Percentiles rank a stretch among this genome's conserved stretches.
Evolutionary conservation across 1,140 invertebrate genomes (phyloP).

Genomic region (Cotesia glomerata): DNA sequence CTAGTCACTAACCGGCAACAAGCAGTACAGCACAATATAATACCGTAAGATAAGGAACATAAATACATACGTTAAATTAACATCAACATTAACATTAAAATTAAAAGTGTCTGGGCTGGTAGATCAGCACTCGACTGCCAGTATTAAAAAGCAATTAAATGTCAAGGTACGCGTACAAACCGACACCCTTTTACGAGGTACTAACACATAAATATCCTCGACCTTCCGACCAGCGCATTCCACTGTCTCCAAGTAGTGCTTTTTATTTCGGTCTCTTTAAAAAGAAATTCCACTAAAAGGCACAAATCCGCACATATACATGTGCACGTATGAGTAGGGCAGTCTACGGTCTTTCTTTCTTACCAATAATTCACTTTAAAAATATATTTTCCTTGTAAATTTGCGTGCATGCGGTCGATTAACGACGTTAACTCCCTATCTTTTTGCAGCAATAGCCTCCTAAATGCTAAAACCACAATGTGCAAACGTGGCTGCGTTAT

Average conservation of each 20-base stretch:
- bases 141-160: slow-evolving; percentile 29
- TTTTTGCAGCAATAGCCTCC: too few relatives aligned
- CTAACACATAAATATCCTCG: neutral
- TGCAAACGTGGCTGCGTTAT: too few relatives aligned
- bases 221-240: neutral
- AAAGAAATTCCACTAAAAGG: neutral
- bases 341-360: too few relatives aligned
- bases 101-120: neutral
- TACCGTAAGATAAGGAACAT: neutral
- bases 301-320: neutral
- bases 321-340: neutral
- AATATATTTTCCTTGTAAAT: slow-evolving; percentile 21
- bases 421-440: too few relatives aligned
- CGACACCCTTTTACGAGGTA: neutral
- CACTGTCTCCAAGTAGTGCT: too few relatives aligned
- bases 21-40: too few relatives aligned
- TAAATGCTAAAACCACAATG: too few relatives aligned
- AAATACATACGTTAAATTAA: neutral
- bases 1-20: too few relatives aligned
- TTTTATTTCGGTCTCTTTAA: too few relatives aligned
- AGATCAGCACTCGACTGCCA: neutral
- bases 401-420: slow-evolving; percentile 21
- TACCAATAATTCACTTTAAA: neutral
- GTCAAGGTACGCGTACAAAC: neutral
- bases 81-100: neutral